Conservation (phyloP, 2,888 invertebrate species). For the Tribolium freemani region DNA sequence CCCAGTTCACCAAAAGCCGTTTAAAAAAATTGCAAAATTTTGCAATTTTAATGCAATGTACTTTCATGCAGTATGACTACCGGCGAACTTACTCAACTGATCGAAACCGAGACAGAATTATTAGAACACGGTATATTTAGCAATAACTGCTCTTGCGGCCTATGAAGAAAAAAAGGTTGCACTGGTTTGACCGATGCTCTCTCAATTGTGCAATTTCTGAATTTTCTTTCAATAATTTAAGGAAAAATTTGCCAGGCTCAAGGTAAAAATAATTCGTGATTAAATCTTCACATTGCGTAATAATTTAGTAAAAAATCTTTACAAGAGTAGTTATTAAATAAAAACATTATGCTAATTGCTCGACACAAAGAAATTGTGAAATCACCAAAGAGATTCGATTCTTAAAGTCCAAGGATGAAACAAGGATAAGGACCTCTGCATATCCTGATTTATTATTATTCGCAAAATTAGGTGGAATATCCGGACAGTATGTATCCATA, state of each 20-base stretch:
- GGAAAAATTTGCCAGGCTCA: neutral
- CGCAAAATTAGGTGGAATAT: neutral
- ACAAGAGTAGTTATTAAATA: neutral
- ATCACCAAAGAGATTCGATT: neutral
- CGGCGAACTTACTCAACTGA: neutral
- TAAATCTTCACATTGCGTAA: neutral
- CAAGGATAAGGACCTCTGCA: neutral
- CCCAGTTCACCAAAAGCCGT: too few relatives aligned
- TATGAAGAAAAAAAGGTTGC: neutral
- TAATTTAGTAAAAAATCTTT: neutral
- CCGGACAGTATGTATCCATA: too few relatives aligned
- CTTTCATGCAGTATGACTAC: neutral
- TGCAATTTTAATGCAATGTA: neutral
- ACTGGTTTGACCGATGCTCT: too few relatives aligned
- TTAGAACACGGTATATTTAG: neutral
- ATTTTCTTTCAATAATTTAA: too few relatives aligned
- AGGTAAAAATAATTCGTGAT: neutral
- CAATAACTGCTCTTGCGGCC: neutral
- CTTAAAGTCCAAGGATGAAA: neutral
- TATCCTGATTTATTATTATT: neutral
- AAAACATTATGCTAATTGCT: neutral
- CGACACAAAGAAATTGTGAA: neutral
- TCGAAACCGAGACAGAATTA: neutral
- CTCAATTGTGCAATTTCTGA: too few relatives aligned
- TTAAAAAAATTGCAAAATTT: neutral